Conservation (phyloP, 2,113 vertebrate genomes). For the Bos taurus region ARS-UCD2.0 NC_037338.1:99988501-99989000, state of each 20-base stretch:
- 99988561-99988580: not conserved
- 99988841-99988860: not conserved
- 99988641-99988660: too few species aligned
- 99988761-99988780: not conserved
- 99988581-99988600: not conserved
- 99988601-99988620: not conserved
- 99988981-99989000: not conserved
- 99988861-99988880: not conserved
- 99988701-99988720: not conserved
- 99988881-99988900: not conserved
- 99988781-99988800: not conserved
- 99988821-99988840: not conserved
- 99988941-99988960: not conserved
- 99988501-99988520: not conserved
- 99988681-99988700: not conserved
- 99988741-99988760: not conserved
- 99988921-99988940: not conserved
- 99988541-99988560: not conserved
- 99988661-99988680: not conserved
- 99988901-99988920: not conserved
- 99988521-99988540: not conserved
- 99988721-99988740: not conserved
- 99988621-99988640: not conserved
- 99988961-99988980: not conserved
- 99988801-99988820: fast-evolving